phyloP scores from a whole-genome alignment of 2,888 invertebrate species.

The Lumbricus terrestris region DNA sequence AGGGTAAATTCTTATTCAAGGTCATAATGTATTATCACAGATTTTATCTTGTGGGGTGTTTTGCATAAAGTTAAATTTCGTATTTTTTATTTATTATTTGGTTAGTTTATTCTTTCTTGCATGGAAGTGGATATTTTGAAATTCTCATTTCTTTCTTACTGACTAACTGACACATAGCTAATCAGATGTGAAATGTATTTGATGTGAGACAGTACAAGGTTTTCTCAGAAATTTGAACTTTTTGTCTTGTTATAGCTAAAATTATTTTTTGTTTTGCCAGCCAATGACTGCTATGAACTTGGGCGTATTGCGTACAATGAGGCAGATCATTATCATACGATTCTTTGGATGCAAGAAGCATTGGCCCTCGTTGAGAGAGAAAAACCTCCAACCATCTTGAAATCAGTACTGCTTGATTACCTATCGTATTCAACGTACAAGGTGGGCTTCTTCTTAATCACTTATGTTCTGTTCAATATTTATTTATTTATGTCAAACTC shows the following conservation, averaged over 20 bases:
- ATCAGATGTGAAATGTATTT: not conserved
- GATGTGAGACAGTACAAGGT: not conserved
- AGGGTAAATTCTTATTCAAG: not conserved
- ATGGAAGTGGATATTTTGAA: not conserved
- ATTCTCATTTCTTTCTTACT: not conserved
- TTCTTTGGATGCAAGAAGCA: conserved; percentile 93
- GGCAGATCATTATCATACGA: conserved; percentile 86
- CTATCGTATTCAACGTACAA: conserved; percentile 83
- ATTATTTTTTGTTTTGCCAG: conserved; percentile 58
- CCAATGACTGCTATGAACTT: conserved; percentile 92
- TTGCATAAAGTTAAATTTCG: not conserved
- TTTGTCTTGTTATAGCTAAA: not conserved
- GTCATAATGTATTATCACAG: not conserved
- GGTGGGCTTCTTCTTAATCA: conserved; percentile 24
- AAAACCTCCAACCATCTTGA: conserved; percentile 43
- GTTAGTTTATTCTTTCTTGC: not conserved
- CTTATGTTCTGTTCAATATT: too few relatives aligned
- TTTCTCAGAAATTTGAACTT: not conserved
- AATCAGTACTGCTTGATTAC: conserved; percentile 87
- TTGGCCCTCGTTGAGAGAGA: conserved; percentile 59
- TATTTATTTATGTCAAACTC: too few relatives aligned
- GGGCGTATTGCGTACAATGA: conserved; percentile 89
- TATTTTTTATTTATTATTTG: not conserved
- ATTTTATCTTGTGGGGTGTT: not conserved
- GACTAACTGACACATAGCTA: not conserved